Conservation (phyloP, 2,113 vertebrate genomes). For the Tupaia tana region DNA sequence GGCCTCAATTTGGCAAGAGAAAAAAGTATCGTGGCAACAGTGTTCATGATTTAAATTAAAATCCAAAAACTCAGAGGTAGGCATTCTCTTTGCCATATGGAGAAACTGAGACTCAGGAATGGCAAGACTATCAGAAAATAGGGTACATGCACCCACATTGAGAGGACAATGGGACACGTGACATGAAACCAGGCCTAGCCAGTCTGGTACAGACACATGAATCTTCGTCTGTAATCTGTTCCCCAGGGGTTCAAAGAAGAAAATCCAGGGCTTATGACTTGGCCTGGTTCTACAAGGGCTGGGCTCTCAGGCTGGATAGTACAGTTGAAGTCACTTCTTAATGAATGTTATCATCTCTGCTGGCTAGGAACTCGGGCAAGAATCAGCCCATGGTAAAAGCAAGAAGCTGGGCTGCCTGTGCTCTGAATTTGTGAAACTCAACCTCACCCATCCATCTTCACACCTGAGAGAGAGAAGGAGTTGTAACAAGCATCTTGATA, state of each 20-base stretch:
- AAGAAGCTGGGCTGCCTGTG: not conserved
- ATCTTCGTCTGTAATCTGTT: not conserved
- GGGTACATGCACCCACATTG: not conserved
- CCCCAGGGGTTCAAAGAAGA: not conserved
- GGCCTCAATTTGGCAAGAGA: not conserved
- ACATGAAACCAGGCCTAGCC: not conserved
- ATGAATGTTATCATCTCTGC: not conserved
- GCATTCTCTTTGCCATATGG: not conserved
- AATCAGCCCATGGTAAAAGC: slow-evolving; percentile 21
- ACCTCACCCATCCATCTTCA: slow-evolving; percentile 55
- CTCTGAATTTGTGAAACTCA: not conserved
- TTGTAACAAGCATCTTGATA: slow-evolving; percentile 74
- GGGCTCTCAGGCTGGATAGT: not conserved
- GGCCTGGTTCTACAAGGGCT: not conserved
- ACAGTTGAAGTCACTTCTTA: not conserved
- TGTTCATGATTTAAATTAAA: not conserved
- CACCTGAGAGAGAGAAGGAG: slow-evolving; percentile 67
- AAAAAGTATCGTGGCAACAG: not conserved
- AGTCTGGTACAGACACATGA: not conserved
- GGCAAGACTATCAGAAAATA: not conserved
- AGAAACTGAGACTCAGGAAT: not conserved
- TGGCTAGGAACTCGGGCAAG: not conserved
- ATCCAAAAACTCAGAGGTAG: not conserved
- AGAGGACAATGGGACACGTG: not conserved
- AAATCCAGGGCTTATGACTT: not conserved